phyloP scores from a whole-genome alignment of 2,113 vertebrate species.

The Tautogolabrus adspersus region DNA sequence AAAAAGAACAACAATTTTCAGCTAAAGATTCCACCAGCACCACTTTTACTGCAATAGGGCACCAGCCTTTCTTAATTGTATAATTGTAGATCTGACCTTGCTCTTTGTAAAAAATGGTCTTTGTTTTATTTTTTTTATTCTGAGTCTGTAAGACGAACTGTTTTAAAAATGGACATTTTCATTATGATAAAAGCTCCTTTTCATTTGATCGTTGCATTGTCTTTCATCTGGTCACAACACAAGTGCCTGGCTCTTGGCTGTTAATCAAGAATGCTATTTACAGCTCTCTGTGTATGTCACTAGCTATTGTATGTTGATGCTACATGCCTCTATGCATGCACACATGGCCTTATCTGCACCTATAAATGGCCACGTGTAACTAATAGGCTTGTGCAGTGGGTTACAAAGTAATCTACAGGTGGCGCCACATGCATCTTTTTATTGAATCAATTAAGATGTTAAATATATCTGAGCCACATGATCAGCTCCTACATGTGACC shows the following conservation, averaged over 20 bases:
- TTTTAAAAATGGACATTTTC: constrained; percentile 71
- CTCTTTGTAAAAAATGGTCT: constrained; percentile 32
- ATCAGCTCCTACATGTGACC: constrained; percentile 65
- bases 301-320: constrained; percentile 64
- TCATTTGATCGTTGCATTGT: constrained; percentile 49
- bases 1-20: constrained; percentile 32
- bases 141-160: constrained; percentile 53
- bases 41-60: constrained; percentile 34
- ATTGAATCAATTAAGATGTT: constrained; percentile 78
- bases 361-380: constrained; percentile 77
- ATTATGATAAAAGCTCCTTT: constrained; percentile 68
- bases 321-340: constrained; percentile 53
- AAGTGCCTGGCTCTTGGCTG: constrained; percentile 16
- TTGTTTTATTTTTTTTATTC: constrained; percentile 54
- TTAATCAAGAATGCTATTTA: constrained; percentile 53
- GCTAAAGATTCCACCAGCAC: constrained; percentile 68
- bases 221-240: constrained; percentile 50
- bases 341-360: constrained; percentile 62
- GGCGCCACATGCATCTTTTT: constrained; percentile 75
- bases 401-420: constrained; percentile 79
- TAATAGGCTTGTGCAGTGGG: constrained; percentile 69
- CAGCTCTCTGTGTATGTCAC: constrained; percentile 39
- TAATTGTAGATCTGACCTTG: constrained; percentile 22
- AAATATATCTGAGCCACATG: constrained; percentile 71
- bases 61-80: constrained; percentile 48